Evolutionary conservation across 2,888 invertebrate species (phyloP), one percentile per base, ranked within the genome.

Genomic region (Synanthedon andrenaeformis): DNA sequence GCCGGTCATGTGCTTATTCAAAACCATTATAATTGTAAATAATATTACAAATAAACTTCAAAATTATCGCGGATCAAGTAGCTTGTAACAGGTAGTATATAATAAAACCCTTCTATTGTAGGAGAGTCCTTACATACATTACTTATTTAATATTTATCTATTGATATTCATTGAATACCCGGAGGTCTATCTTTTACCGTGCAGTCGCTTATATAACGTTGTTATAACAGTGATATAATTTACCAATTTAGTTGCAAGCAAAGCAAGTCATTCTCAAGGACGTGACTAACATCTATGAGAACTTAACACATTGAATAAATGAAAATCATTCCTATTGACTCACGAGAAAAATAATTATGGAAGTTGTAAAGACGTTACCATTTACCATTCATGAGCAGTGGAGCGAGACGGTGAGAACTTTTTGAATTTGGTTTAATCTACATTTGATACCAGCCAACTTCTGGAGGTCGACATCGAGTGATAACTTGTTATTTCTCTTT

Each of bases 351-450:
- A 84, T 82, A 83, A 85, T 86, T 81, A 82, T 76, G 71, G 74
- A 73, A 68, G 71, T 74, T 73, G 69, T 66, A 66, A 67, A 69
- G 79, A 77, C 69, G 73, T 72, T 75, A 79, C 45, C 49, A 79
- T 82, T 72, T 75, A 79, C 45, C 49, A 79, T 82, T 80, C 73
- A 72, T 61, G 66, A 65, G 71, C 82, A 72, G 68, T 80, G 76
- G 70, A 81, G 78, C 86, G 80, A 69, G 73, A 76, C 87, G 79
- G 77, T 87, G 86, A 82, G 87, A 87, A 87, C 79, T 69, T 77
- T 79, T 79, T 57, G 67, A 74, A 74, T 76, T 76, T 74, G 66
- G 74, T 75, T 68, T 78, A 76, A 49, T 79, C 78, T 82, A 77
- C 74, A 81, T 82, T 79, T 79, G 81, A 82, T 80, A 77, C 74